Evolutionary conservation across 2,888 invertebrate species (phyloP).

Genomic region (Melieria picta): DNA sequence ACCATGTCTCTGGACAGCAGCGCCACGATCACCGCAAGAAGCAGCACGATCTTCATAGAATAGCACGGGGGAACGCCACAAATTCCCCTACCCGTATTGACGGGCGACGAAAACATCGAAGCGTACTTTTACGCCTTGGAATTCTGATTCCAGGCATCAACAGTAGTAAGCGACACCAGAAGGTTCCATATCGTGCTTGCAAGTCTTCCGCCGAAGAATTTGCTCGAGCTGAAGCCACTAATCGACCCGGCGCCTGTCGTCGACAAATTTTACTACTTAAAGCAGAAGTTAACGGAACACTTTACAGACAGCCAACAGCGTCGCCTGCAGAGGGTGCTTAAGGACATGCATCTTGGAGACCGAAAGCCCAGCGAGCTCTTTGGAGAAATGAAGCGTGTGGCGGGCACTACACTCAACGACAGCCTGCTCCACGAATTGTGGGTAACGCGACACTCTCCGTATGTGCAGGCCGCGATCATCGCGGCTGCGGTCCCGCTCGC

Average conservation of each 20-base stretch:
- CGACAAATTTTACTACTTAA: slow-evolving; percentile 9
- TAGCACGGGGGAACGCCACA: no score
- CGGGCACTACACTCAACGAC: slow-evolving; percentile 29
- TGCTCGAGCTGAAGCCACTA: slow-evolving; percentile 6
- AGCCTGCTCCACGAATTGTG: slow-evolving; percentile 30
- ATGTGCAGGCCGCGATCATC: slow-evolving; percentile 35
- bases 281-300: slow-evolving; percentile 15
- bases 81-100: slow-evolving; percentile 11
- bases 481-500: slow-evolving; percentile 23
- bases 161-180: slow-evolving; percentile 3
- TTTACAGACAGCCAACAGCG: slow-evolving; percentile 19
- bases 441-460: slow-evolving; percentile 29
- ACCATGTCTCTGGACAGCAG: no score
- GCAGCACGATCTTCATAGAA: no score
- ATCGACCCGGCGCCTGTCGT: slow-evolving; percentile 13
- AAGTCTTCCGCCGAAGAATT: slow-evolving; percentile 9
- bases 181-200: slow-evolving; percentile 19
- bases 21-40: no score
- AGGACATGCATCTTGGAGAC: slow-evolving; percentile 29
- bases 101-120: slow-evolving; percentile 13
- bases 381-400: slow-evolving; percentile 31
- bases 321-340: slow-evolving; percentile 16
- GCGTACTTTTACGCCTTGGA: slow-evolving; percentile 23
- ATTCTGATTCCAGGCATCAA: slow-evolving; percentile 17
- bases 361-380: slow-evolving; percentile 19